Evolutionary conservation across 2,113 vertebrate species (phyloP).

Genomic region (Athene cunicularia): DNA sequence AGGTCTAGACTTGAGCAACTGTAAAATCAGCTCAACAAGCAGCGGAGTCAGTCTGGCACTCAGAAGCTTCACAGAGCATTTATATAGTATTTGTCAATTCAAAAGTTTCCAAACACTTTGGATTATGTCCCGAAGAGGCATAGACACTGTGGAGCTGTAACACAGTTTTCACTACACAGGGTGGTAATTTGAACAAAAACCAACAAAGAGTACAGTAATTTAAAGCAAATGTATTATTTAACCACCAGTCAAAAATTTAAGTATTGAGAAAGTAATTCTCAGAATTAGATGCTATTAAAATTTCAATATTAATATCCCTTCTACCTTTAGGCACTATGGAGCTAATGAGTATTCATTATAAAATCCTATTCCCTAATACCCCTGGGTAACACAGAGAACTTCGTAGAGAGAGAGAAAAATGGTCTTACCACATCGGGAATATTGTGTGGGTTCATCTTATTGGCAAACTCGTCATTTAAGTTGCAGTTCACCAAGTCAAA

Average conservation of each 20-base stretch:
- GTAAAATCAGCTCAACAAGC: not conserved
- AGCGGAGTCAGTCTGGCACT: not conserved
- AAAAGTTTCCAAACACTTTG: not conserved
- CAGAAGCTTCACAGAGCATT: accelerated
- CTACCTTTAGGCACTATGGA: not conserved
- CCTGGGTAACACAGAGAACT: not conserved
- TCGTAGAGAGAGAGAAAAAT: not conserved
- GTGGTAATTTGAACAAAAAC: not conserved
- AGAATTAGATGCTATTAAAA: not conserved
- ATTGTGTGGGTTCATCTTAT: constrained; percentile 92
- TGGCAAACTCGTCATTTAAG: constrained; percentile 91
- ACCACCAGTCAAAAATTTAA: not conserved
- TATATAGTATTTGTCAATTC: accelerated
- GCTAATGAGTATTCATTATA: not conserved
- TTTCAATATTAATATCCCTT: not conserved
- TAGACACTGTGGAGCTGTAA: accelerated
- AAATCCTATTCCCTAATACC: not conserved
- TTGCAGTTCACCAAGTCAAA: constrained; percentile 97
- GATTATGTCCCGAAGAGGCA: not conserved
- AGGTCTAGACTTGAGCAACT: not conserved
- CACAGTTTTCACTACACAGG: not conserved
- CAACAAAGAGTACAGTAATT: not conserved
- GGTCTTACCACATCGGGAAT: constrained; percentile 93
- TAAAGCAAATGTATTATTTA: not conserved
- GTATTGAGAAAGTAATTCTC: not conserved